phyloP scores from a whole-genome alignment of 1,140 invertebrate genomes.

The Eufriesea mexicana region DNA sequence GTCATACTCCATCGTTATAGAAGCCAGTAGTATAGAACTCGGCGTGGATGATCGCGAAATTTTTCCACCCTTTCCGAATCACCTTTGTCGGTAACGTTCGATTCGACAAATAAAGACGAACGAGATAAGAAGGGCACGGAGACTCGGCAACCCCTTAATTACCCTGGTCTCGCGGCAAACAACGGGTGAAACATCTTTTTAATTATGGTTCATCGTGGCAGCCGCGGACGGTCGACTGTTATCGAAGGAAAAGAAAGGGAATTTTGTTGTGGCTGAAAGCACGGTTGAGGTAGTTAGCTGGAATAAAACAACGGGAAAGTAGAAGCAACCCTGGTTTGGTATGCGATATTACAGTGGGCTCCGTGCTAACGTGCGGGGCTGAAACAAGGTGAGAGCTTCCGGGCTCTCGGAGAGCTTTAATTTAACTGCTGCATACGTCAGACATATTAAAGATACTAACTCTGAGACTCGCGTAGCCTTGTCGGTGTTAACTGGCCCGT shows the following conservation, averaged over 20 bases:
- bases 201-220: conserved; percentile 19
- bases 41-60: neutral
- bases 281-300: conserved; percentile 8
- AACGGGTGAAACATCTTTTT: neutral
- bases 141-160: neutral
- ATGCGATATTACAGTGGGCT: conserved; percentile 65
- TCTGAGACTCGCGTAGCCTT: conserved; percentile 39
- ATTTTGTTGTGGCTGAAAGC: conserved; percentile 21
- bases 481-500: conserved; percentile 56
- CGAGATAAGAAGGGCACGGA: neutral
- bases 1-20: neutral
- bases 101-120: conserved; percentile 11
- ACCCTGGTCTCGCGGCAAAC: neutral
- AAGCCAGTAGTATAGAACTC: neutral
- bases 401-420: conserved; percentile 62
- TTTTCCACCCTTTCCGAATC: neutral
- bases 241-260: conserved; percentile 4
- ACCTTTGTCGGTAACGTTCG: neutral
- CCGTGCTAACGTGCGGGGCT: conserved; percentile 56
- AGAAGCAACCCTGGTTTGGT: conserved; percentile 47
- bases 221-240: neutral
- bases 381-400: conserved; percentile 60
- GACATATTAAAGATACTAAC: conserved; percentile 70
- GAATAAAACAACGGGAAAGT: conserved; percentile 33
- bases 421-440: conserved; percentile 70